Evolutionary conservation across 1,140 invertebrate genomes (phyloP).

Genomic region (Ceratina calcarata): DNA sequence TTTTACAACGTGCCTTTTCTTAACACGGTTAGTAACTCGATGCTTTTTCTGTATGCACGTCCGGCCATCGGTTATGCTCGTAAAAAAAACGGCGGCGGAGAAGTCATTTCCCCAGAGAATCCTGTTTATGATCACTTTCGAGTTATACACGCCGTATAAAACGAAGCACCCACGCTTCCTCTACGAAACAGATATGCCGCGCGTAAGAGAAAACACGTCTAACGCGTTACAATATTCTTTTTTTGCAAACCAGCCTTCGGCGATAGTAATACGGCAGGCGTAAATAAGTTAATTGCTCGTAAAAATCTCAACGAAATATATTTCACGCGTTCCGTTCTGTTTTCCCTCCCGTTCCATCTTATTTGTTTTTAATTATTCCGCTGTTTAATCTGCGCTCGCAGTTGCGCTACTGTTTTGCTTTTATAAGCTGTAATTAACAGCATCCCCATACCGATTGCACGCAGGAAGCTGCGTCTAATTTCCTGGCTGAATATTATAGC

Average conservation of each 20-base stretch:
- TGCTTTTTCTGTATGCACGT: constrained; percentile 13
- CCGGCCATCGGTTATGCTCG: constrained; percentile 30
- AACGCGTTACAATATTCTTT: neutral
- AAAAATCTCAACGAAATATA: neutral
- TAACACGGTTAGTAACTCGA: constrained; percentile 14
- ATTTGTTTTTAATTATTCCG: constrained; percentile 3
- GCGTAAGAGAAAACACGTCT: constrained; percentile 38
- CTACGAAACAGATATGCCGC: constrained; percentile 35
- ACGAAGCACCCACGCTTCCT: constrained; percentile 40
- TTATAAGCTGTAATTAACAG: neutral
- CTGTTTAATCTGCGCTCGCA: constrained; percentile 26
- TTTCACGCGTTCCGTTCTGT: neutral
- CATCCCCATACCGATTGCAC: neutral
- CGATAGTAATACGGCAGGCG: neutral
- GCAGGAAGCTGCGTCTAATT: no score
- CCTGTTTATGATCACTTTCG: constrained; percentile 64
- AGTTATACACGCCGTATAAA: constrained; percentile 61
- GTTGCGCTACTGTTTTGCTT: neutral
- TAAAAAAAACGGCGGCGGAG: constrained; percentile 46
- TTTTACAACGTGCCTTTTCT: constrained; percentile 45
- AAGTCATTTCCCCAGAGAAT: constrained; percentile 64
- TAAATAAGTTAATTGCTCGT: neutral
- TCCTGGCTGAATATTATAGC: no score
- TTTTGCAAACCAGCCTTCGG: neutral
- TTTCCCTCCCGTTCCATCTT: neutral